Base-by-base conservation (phyloP, 23 tunicate species). In the Diplosoma virens region DNA sequence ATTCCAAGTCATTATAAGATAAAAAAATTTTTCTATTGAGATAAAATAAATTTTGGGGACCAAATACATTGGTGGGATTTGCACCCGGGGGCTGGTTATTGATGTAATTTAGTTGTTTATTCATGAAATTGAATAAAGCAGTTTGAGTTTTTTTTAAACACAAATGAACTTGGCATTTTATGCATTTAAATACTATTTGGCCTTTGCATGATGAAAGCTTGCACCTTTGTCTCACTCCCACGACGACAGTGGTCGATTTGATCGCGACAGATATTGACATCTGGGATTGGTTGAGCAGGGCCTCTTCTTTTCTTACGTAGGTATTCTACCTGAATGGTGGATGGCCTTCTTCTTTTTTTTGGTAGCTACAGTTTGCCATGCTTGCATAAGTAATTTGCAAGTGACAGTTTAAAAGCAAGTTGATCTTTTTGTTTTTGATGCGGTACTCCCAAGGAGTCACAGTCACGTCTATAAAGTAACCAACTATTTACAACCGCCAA, bases 151-250 rank as follows among this genome's bases (percentile, higher is more conserved):
- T 37, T 67, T 67, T 34, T 16, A 34, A 29, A 22, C 74, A 67
- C 3, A 67, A 26, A 35, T 67, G 52, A 9, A 67, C 74, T 14
- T 67, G 52, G 36, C 74, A 34, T 21, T 67, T 67, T 4, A 5
- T 17, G 52, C 74, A 61, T 35, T 61, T 61, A n/a, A 61, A 61
- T 3, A 61, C 69, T 4, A n/a, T 61, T 61, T 61, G 69, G 28
- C 9, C 69, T 29, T 61, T 61, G 69, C 69, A 61, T 29, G 7
- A 3, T 27, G 69, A 35, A 34, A 34, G 5, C 21, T 27, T 61
- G 69, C 35, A 61, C 4, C 69, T 18, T 29, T 61, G 69, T 22
- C 35, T 16, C 7, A 5, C 30, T 27, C 30, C 35, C 69, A 61
- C 30, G 28, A 29, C 69, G 14, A 29, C 34, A 26, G 30, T 61